A percentile compares a stretch with the other conserved stretches of the same genome.
phyloP scores from a whole-genome alignment of 2,888 invertebrate genomes.

The Neuroscelio doddi region DNA sequence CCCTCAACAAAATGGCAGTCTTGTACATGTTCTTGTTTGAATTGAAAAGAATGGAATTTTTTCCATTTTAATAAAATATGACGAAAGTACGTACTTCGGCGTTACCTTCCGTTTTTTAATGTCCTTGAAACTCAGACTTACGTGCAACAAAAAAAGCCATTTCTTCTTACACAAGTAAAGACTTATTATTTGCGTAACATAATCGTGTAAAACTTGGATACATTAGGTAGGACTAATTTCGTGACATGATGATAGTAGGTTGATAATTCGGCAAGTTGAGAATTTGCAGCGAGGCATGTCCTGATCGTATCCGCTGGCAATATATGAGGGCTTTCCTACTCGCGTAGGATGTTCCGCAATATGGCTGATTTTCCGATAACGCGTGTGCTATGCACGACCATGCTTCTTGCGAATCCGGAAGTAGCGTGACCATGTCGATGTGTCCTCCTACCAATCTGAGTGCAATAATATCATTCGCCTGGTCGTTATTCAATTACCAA shows the following conservation, averaged over 20 bases:
- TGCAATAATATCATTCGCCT: slow-evolving; percentile 65
- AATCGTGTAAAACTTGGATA: no score
- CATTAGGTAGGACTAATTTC: no score
- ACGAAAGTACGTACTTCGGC: neutral
- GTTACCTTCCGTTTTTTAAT: neutral
- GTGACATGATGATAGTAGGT: no score
- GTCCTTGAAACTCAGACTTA: no score
- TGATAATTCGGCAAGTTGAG: slow-evolving; percentile 22
- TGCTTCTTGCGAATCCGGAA: slow-evolving; percentile 37
- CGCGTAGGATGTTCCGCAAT: slow-evolving; percentile 22
- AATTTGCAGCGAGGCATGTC: slow-evolving; percentile 51
- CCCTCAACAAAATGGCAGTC: neutral
- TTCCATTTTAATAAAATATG: no score
- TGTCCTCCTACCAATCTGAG: slow-evolving; percentile 62
- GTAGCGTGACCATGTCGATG: slow-evolving; percentile 54
- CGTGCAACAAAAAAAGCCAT: no score
- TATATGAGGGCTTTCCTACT: slow-evolving; percentile 51
- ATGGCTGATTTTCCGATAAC: slow-evolving; percentile 38
- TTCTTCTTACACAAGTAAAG: no score
- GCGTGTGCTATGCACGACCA: slow-evolving; percentile 14
- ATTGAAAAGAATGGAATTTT: no score
- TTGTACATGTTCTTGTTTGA: no score
- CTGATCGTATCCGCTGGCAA: slow-evolving; percentile 40
- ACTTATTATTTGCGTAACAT: no score
- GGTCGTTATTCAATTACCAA: slow-evolving; percentile 35